phyloP scores from a whole-genome alignment of 2,888 invertebrate genomes.

The Pollenia griseotomentosa region DNA sequence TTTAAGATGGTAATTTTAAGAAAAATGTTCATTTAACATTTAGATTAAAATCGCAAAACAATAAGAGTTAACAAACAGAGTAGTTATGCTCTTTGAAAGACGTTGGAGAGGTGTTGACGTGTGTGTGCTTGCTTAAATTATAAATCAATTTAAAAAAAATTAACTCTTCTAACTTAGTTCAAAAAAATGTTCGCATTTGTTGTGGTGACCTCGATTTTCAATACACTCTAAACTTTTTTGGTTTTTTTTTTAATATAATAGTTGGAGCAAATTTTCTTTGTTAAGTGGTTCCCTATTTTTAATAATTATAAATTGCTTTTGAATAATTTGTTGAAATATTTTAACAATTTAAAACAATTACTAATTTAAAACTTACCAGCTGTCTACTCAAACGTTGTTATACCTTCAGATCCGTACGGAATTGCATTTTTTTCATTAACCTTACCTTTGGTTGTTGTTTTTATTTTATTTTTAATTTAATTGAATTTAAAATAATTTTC shows the following conservation, averaged over 20 bases:
- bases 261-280: slow-evolving; percentile 77
- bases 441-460: slow-evolving; percentile 81
- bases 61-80: slow-evolving; percentile 53
- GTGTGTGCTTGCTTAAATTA: slow-evolving; percentile 79
- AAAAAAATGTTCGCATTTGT: slow-evolving; percentile 57
- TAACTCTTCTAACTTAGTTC: slow-evolving; percentile 48
- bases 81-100: slow-evolving; percentile 73
- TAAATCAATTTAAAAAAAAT: slow-evolving; percentile 5
- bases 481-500: slow-evolving; percentile 5
- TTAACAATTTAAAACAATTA: slow-evolving; percentile 63
- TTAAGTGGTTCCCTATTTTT: slow-evolving; percentile 68
- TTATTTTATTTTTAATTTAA: neutral
- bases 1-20: slow-evolving; percentile 16
- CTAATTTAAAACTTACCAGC: slow-evolving; percentile 82
- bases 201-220: slow-evolving; percentile 43
- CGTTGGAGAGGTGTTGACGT: slow-evolving; percentile 81
- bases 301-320: slow-evolving; percentile 73
- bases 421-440: slow-evolving; percentile 76
- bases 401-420: slow-evolving; percentile 81
- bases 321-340: slow-evolving; percentile 73
- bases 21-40: slow-evolving; percentile 64
- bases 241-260: slow-evolving; percentile 34
- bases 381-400: slow-evolving; percentile 83
- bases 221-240: slow-evolving; percentile 49
- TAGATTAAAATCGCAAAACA: slow-evolving; percentile 67